Base-by-base conservation (phyloP, 1,140 invertebrate genomes). In the Habropoda laboriosa region DNA sequence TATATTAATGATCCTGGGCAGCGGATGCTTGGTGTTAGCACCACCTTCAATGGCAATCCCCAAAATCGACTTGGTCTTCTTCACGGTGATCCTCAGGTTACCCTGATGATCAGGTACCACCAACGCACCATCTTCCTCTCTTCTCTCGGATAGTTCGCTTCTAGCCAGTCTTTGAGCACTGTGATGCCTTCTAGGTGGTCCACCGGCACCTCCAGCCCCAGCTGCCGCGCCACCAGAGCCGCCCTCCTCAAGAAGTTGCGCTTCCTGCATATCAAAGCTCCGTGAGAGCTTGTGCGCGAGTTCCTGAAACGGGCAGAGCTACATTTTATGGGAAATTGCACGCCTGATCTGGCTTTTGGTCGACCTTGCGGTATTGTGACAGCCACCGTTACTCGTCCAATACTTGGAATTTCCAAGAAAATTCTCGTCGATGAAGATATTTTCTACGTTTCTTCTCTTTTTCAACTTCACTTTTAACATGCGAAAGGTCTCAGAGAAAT, bases 21-120 rank as follows among this genome's bases (percentile, higher is more conserved):
- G 94, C 60, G 97, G 97, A 93, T 99, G 98, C 90, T 97, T 96
- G 58, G 98, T 99, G 92, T 99, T 98, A 81, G 97, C 96, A 64
- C 98, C 98, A 77, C 98, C 98, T 94, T 99, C 98, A 87, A 99
- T 99, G 64, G 98, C 98, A 86, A 99, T 98, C 79, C 98, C 98
- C 82, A 99, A 95, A 88, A 98, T 97, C 55, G 98, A 97, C 93
- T 98, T 98, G 27, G 96, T 97, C 93, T 99, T 99, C 92, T 96
- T 97, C 81, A 98, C 96, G 78, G 96, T 97, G 87, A 97, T 96
- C 88, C 96, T 94, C 86, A 97, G 94, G 92, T 97, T 97, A 78
- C 97, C 97, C 92, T 97, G 96, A 91, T 97, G 95, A 93, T 97
- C 97, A 82, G 96, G 94, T 87, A 96, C 95, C 80, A 97, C 96